Conservation (phyloP, 2,888 invertebrate genomes). For the Macaria liturata region DNA sequence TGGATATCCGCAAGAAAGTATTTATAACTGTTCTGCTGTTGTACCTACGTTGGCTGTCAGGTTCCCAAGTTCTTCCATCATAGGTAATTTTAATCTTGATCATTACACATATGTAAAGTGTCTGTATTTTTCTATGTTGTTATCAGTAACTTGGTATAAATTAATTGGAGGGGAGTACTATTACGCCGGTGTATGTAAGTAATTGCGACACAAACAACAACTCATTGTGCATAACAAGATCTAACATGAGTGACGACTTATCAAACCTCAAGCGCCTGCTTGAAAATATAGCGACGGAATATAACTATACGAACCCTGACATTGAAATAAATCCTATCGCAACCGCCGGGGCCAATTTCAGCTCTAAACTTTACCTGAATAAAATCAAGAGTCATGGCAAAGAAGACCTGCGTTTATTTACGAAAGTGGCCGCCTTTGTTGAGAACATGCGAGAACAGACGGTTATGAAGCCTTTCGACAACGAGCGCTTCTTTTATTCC, state of each 20-base stretch:
- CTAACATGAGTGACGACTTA: constrained; percentile 2
- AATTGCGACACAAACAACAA: too few relatives aligned
- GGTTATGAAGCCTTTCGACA: neutral
- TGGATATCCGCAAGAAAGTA: too few relatives aligned
- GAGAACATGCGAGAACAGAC: constrained; percentile 1
- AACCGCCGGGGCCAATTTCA: constrained; percentile 4
- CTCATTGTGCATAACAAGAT: too few relatives aligned
- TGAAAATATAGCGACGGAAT: constrained; percentile 4
- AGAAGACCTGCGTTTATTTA: constrained; percentile 7
- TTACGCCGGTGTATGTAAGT: too few relatives aligned
- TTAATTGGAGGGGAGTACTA: too few relatives aligned
- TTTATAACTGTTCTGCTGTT: too few relatives aligned
- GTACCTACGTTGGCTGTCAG: too few relatives aligned
- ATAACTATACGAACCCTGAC: constrained; percentile 11
- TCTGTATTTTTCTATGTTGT: too few relatives aligned
- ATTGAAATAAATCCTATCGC: constrained; percentile 15
- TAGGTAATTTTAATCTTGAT: too few relatives aligned
- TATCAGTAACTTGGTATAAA: too few relatives aligned
- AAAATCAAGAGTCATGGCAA: constrained; percentile 1
- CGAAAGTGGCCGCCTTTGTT: constrained; percentile 1
- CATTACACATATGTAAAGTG: too few relatives aligned
- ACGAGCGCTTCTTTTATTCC: neutral
- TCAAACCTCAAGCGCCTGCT: neutral
- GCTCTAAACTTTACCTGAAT: constrained; percentile 24
- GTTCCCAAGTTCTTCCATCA: too few relatives aligned